phyloP scores from a whole-genome alignment of 35 echinoderm and acorn worm genomes.

The Chiridota heheva region DNA sequence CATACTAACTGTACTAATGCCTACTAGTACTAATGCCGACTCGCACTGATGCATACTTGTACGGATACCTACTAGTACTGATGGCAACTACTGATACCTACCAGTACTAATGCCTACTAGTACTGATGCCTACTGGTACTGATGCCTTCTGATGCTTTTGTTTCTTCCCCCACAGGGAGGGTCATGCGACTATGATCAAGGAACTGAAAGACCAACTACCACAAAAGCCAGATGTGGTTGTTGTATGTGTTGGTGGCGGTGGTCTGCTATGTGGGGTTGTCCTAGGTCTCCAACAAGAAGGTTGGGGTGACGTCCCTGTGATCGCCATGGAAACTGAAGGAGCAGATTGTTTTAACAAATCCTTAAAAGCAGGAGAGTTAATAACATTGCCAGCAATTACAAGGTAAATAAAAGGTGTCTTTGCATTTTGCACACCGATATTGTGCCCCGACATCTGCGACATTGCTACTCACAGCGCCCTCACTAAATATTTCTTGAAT shows the following conservation, averaged over 20 bases:
- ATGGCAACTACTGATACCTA: too few species aligned
- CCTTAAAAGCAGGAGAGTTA: conserved; percentile 68
- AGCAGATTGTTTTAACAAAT: conserved; percentile 77
- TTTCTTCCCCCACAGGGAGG: conserved; percentile 58
- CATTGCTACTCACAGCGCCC: too few species aligned
- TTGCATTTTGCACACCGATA: background rate
- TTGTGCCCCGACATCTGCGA: too few species aligned
- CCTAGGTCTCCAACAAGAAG: conserved; percentile 70
- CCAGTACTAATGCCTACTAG: too few species aligned
- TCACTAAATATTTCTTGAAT: too few species aligned
- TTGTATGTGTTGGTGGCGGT: conserved; percentile 84
- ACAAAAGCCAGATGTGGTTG: conserved; percentile 65
- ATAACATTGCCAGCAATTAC: conserved; percentile 81
- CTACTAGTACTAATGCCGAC: too few species aligned
- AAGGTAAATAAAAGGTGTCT: conserved; percentile 69
- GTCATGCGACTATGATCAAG: conserved; percentile 65
- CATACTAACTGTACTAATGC: too few species aligned
- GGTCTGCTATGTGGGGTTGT: conserved; percentile 83
- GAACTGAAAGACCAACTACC: conserved; percentile 60
- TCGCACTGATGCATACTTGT: too few species aligned
- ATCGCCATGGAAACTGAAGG: conserved; percentile 92
- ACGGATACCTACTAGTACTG: too few species aligned
- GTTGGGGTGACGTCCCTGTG: conserved; percentile 82
- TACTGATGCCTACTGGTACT: too few species aligned
- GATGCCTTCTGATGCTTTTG: too few species aligned